phyloP scores from a whole-genome alignment of 1,140 invertebrate genomes.

The Listronotus oregonensis region DNA sequence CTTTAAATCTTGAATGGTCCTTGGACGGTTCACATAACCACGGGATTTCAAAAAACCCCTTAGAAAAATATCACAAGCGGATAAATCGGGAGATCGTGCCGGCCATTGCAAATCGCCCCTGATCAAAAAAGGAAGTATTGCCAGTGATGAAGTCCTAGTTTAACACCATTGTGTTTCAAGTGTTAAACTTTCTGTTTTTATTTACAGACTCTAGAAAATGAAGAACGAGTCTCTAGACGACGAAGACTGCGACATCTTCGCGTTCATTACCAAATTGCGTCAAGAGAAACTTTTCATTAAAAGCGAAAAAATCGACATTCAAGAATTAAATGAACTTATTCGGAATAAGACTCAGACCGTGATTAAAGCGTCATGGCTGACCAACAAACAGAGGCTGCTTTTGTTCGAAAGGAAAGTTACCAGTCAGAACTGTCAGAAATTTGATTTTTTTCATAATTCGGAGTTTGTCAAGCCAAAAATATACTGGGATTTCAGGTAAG shows the following conservation, averaged over 20 bases:
- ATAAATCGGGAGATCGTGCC: too few species aligned
- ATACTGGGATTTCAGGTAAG: constrained; percentile 76
- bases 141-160: too few species aligned
- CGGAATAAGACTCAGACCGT: constrained; percentile 39
- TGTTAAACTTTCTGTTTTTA: too few species aligned
- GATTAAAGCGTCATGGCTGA: constrained; percentile 73
- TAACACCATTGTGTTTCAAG: too few species aligned
- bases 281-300: constrained; percentile 75
- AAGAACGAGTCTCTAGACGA: constrained; percentile 44
- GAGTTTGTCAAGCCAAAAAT: constrained; percentile 88
- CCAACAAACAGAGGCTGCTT: constrained; percentile 83
- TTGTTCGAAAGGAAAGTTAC: constrained; percentile 76
- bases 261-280: constrained; percentile 71
- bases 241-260: constrained; percentile 62
- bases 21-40: too few species aligned
- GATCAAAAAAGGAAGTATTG: too few species aligned
- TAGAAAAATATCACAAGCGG: too few species aligned
- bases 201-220: constrained; percentile 28
- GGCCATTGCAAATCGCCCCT: too few species aligned
- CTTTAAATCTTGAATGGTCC: too few species aligned
- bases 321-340: constrained; percentile 74
- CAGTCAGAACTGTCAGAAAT: constrained; percentile 75
- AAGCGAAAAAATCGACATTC: constrained; percentile 73
- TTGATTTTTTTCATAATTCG: constrained; percentile 77
- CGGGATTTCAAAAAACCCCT: too few species aligned